Evolutionary conservation across 2,113 vertebrate species (phyloP).

Genomic region (Bagarius yarrelli): DNA sequence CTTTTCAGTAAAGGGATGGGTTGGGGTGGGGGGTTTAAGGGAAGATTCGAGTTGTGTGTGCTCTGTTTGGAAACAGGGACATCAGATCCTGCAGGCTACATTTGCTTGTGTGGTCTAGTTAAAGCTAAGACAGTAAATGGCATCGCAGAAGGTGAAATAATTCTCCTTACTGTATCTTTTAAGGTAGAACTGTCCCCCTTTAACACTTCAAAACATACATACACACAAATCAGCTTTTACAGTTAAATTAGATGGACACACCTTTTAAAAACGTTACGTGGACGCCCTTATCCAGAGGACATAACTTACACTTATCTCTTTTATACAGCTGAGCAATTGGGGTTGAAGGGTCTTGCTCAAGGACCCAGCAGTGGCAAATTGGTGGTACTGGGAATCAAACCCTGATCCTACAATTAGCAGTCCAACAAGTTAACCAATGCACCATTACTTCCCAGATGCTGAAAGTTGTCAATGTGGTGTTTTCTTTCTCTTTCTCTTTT

Average conservation of each 20-base stretch:
- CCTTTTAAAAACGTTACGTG: neutral
- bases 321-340: too few relatives aligned
- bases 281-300: too few relatives aligned
- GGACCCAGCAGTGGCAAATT: too few relatives aligned
- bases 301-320: too few relatives aligned
- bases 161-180: neutral
- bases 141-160: neutral
- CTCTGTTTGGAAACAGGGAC: conserved; percentile 36
- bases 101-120: conserved; percentile 32
- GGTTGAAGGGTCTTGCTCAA: too few relatives aligned
- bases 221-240: conserved; percentile 29
- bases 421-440: too few relatives aligned
- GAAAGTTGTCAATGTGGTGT: neutral
- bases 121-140: conserved; percentile 28
- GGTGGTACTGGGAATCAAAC: too few relatives aligned
- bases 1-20: conserved; percentile 47
- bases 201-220: neutral
- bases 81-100: conserved; percentile 36
- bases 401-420: neutral
- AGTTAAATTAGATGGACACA: conserved; percentile 13
- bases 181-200: neutral
- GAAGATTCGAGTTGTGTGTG: conserved; percentile 41
- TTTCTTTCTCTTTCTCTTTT: neutral
- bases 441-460: too few relatives aligned
- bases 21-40: conserved; percentile 23